phyloP scores from a whole-genome alignment of 2,888 invertebrate genomes.

The Sinotaia quadrata region DNA sequence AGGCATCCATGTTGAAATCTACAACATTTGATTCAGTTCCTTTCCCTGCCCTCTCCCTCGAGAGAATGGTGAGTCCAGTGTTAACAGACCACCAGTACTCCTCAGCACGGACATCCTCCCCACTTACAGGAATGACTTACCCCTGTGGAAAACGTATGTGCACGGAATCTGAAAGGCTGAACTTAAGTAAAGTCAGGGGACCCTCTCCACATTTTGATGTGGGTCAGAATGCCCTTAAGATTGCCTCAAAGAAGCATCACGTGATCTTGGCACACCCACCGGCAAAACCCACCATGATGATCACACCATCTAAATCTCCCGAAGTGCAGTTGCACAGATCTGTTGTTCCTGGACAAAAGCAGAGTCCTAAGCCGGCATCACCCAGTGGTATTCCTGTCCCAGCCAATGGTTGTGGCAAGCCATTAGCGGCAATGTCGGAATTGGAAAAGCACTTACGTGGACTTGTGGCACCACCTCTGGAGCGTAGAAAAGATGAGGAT shows the following conservation, averaged over 20 bases:
- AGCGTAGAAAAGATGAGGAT: slow-evolving; percentile 14
- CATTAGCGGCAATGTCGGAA: slow-evolving; percentile 36
- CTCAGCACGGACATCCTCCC: slow-evolving; percentile 4
- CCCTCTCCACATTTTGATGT: not conserved
- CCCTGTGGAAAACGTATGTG: slow-evolving; percentile 12
- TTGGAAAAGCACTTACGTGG: slow-evolving; percentile 41
- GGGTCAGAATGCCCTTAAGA: not conserved
- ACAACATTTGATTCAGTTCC: not conserved
- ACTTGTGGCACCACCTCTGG: slow-evolving; percentile 23
- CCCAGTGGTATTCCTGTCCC: slow-evolving; percentile 6
- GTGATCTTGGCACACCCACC: too few species aligned
- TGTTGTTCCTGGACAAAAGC: not conserved
- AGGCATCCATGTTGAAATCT: not conserved
- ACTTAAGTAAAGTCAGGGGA: not conserved
- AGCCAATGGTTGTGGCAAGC: slow-evolving; percentile 20
- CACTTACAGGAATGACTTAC: not conserved
- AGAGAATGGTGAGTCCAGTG: slow-evolving; percentile 8
- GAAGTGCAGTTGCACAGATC: not conserved
- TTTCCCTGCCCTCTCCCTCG: not conserved
- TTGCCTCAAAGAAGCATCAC: not conserved
- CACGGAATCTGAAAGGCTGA: not conserved
- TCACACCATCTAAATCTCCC: too few species aligned
- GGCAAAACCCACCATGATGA: too few species aligned
- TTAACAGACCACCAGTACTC: slow-evolving; percentile 21
- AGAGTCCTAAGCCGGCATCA: not conserved